phyloP scores from a whole-genome alignment of 2,113 vertebrate genomes.

The Oxyruncus cristatus region DNA sequence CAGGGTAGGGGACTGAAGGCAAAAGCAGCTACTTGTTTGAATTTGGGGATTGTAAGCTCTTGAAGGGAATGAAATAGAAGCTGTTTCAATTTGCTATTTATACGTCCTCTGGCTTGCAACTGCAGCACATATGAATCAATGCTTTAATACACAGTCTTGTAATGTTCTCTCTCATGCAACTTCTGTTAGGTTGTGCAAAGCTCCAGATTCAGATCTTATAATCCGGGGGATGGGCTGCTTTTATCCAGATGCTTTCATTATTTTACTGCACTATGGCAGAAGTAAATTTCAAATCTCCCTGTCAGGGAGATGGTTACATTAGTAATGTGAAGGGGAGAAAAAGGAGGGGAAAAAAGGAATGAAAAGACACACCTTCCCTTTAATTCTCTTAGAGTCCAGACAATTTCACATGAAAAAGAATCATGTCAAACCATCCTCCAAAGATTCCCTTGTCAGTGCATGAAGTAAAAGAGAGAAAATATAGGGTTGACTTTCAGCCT shows the following conservation, averaged over 20 bases:
- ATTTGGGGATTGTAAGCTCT: background rate
- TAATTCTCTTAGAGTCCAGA: background rate
- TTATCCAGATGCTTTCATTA: background rate
- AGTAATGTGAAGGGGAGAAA: background rate
- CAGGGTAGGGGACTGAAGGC: background rate
- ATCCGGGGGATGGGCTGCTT: background rate
- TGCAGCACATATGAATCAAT: background rate
- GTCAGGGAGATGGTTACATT: background rate
- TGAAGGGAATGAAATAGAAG: background rate
- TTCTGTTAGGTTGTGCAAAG: background rate
- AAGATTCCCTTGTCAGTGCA: background rate
- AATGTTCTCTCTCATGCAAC: background rate
- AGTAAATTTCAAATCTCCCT: background rate
- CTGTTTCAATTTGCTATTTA: constrained; percentile 28
- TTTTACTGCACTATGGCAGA: background rate
- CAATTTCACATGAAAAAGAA: background rate
- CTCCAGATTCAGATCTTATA: background rate
- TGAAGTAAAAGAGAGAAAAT: background rate
- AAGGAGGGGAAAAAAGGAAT: background rate
- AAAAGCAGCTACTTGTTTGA: constrained; percentile 28
- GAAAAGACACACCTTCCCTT: background rate
- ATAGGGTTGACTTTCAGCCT: background rate
- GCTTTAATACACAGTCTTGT: background rate
- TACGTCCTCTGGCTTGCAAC: constrained; percentile 23
- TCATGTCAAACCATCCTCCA: background rate